Percentiles rank a stretch among this genome's conserved stretches.
These are phyloP conservation scores for Carassius gibelio DNA, from an alignment of 2,113 vertebrate genomes.

Conservation along the genomic window DNA sequence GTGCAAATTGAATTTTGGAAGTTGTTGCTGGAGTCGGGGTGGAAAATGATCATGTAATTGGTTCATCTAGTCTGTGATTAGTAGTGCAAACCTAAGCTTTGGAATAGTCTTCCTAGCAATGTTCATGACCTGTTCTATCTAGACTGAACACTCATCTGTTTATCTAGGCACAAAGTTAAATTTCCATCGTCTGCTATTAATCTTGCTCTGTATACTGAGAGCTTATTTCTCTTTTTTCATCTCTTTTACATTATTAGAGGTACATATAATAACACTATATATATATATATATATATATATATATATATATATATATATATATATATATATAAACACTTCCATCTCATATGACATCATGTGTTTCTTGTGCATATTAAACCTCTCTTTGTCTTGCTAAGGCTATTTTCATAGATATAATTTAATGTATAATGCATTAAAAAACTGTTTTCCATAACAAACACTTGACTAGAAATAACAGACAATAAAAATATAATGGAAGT, in stretches of 20 bases:
- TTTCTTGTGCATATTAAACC: too few species aligned
- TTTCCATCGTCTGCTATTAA: neutral
- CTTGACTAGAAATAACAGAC: neutral
- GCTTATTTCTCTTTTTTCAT: conserved; percentile 1
- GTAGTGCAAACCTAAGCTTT: neutral
- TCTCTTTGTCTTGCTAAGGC: too few species aligned
- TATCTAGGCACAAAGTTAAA: neutral
- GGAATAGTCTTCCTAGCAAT: neutral
- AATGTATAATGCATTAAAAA: too few species aligned
- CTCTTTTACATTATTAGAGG: neutral
- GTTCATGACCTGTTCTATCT: neutral
- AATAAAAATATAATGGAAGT: too few species aligned
- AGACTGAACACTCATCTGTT: neutral
- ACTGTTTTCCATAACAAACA: too few species aligned
- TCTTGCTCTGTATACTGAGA: neutral
- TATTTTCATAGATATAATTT: too few species aligned
- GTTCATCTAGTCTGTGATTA: neutral
- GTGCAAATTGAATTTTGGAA: neutral
- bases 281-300: too few species aligned
- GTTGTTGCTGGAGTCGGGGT: neutral
- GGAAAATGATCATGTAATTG: neutral
- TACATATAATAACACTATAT: neutral
- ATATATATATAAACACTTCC: too few species aligned
- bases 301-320: too few species aligned
- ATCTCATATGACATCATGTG: too few species aligned